Evolutionary conservation across 2,113 vertebrate genomes (phyloP).

Genomic region (Poeciliopsis turrubarensis): DNA sequence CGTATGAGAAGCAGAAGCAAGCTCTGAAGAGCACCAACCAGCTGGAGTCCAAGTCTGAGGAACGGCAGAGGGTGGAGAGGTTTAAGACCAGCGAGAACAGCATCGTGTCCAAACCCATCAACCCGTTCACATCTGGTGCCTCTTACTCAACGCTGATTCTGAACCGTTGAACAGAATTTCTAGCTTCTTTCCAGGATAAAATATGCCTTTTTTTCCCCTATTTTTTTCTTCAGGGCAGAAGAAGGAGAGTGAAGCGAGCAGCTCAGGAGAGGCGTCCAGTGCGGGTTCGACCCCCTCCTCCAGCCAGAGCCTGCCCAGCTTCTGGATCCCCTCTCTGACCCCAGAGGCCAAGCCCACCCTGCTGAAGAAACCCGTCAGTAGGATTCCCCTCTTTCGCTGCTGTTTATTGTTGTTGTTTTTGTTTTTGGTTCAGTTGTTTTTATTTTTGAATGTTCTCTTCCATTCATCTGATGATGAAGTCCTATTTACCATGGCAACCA

Average conservation of each 20-base stretch:
- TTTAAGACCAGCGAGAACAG: constrained; percentile 88
- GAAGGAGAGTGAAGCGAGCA: constrained; percentile 34
- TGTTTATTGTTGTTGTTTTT: not conserved
- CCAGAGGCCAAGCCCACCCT: constrained; percentile 87
- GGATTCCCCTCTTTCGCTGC: not conserved
- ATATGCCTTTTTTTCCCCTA: not conserved
- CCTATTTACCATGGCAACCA: no score
- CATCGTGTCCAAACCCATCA: constrained; percentile 91
- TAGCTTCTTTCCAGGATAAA: not conserved
- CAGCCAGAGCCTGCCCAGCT: constrained; percentile 83
- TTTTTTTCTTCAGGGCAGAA: constrained; percentile 42
- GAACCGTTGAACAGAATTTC: not conserved
- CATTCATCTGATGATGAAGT: no score
- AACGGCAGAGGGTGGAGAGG: constrained; percentile 83
- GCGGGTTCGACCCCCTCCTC: constrained; percentile 21
- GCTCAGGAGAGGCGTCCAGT: constrained; percentile 52
- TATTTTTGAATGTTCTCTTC: not conserved
- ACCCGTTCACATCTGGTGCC: constrained; percentile 84
- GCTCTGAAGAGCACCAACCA: constrained; percentile 78
- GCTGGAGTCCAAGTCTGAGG: constrained; percentile 82
- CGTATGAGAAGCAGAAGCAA: constrained; percentile 89
- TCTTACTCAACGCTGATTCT: not conserved
- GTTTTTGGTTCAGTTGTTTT: not conserved
- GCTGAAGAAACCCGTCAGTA: constrained; percentile 88
- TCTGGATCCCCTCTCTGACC: constrained; percentile 90